phyloP scores from a whole-genome alignment of 2,888 invertebrate genomes.

The Barypeithes pellucidus region DNA sequence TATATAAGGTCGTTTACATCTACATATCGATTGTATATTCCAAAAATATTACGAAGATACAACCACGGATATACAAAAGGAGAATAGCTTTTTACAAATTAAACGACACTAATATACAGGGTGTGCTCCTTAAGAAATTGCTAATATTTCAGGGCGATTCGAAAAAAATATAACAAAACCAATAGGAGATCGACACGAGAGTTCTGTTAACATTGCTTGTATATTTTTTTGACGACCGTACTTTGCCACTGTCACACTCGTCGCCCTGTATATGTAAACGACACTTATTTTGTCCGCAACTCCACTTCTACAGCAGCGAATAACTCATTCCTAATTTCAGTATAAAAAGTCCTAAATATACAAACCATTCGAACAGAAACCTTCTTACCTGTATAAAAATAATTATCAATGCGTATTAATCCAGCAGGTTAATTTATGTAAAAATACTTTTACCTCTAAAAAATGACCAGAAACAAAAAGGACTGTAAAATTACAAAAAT shows the following conservation, averaged over 20 bases:
- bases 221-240: too few species aligned
- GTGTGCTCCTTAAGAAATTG: too few species aligned
- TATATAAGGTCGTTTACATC: not conserved
- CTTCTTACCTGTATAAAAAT: constrained; percentile 33
- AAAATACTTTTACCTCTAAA: constrained; percentile 40
- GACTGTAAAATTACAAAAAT: constrained; percentile 47
- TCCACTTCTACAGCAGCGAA: not conserved
- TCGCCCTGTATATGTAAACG: constrained; percentile 9
- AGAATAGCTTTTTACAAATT: too few species aligned
- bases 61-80: too few species aligned
- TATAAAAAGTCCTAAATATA: constrained; percentile 27
- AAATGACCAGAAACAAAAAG: constrained; percentile 54
- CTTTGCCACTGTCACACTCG: too few species aligned
- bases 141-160: too few species aligned
- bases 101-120: too few species aligned
- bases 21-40: too few species aligned
- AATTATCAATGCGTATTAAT: constrained; percentile 34
- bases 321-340: constrained; percentile 19
- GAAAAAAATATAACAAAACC: too few species aligned
- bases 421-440: constrained; percentile 35
- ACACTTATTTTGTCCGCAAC: constrained; percentile 7
- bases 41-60: too few species aligned
- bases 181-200: too few species aligned
- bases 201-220: too few species aligned
- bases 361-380: constrained; percentile 13